Evolutionary conservation across 1,140 invertebrate genomes (phyloP).

Genomic region (Anoplophora glabripennis): DNA sequence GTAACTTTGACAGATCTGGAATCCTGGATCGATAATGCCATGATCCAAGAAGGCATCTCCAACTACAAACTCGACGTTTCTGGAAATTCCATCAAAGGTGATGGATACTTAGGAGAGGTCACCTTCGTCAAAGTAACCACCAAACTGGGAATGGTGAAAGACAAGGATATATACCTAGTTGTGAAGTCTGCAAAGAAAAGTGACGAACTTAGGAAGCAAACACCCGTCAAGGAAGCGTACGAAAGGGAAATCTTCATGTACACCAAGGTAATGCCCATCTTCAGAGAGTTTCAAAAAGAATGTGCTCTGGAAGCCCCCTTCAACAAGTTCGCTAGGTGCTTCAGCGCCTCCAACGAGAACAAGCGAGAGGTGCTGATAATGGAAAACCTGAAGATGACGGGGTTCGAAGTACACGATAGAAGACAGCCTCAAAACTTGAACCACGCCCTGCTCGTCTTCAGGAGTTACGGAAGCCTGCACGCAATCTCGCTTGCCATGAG

Average conservation of each 20-base stretch:
- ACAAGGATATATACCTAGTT: slow-evolving; percentile 29
- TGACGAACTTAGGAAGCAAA: slow-evolving; percentile 25
- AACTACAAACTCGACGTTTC: slow-evolving; percentile 30
- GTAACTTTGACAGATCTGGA: slow-evolving; percentile 5
- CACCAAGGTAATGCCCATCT: slow-evolving; percentile 27
- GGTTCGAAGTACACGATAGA: slow-evolving; percentile 52
- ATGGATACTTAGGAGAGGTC: slow-evolving; percentile 39
- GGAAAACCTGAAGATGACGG: slow-evolving; percentile 52
- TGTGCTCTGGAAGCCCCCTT: slow-evolving; percentile 23
- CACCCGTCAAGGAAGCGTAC: slow-evolving; percentile 24
- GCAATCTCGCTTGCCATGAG: slow-evolving; percentile 54
- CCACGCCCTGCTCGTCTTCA: slow-evolving; percentile 50
- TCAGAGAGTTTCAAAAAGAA: slow-evolving; percentile 24
- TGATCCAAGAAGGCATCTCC: slow-evolving; percentile 15
- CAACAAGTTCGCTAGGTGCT: slow-evolving; percentile 44
- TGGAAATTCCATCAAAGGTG: slow-evolving; percentile 29
- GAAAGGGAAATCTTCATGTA: slow-evolving; percentile 35
- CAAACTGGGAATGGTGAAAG: slow-evolving; percentile 4
- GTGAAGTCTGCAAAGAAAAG: slow-evolving; percentile 33
- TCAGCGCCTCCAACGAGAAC: slow-evolving; percentile 41
- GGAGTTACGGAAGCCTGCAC: slow-evolving; percentile 55
- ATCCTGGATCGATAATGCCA: slow-evolving; percentile 17
- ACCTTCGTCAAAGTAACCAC: slow-evolving; percentile 29
- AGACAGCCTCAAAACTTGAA: slow-evolving; percentile 49
- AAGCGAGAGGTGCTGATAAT: slow-evolving; percentile 54